Base-by-base conservation (phyloP, 2,113 vertebrate genomes). In the Hyaena hyaena region DNA sequence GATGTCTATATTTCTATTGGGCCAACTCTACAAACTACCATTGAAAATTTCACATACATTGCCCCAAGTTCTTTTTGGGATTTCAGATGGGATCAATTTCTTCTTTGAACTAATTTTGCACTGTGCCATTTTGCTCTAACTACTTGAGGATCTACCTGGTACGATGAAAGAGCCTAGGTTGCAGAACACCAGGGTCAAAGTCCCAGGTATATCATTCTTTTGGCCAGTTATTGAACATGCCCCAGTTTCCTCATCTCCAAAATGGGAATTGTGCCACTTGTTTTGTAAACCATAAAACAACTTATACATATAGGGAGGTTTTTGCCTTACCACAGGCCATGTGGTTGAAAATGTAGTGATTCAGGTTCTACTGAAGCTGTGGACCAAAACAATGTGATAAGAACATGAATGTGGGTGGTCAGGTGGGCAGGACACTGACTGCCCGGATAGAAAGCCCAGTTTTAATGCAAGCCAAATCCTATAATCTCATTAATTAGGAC, bases 61-160 rank as follows among this genome's bases (percentile, higher is more conserved):
- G 86, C 93, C 45, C 43, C n/a, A 85, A 71, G 16, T 2, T 81
- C n/a, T 96, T 71, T 87, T 92, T 96, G 71, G 58, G 88, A 68
- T 97, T 93, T 81, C 48, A 94, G 50, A 45, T 61, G 10, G 12
- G 66, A 90, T 88, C 55, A 73, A 68, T 76, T 77, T 94, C 55
- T 92, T 95, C 82, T 87, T 81, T 87, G 33, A 83, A 33, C 90
- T 93, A 68, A 82, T 80, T 61, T 95, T 90, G 9, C 45, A 80
- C 7, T 26, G 43, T 66, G 76, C 58, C n/a, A 17, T 90, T 97
- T 96, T 95, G 88, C 92, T 88, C 71, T 82, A 83, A 92, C 58
- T 77, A 53, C 63, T 79, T 84, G 35, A 79, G 66, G 93, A 63
- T 23, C 77, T 96, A 53, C 63, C 39, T 93, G 28, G 50, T 28